Percentiles rank a stretch among this genome's conserved stretches.
phyloP scores from a whole-genome alignment of 2,797 vertebrate species.

The Siniperca scherzeri region DNA sequence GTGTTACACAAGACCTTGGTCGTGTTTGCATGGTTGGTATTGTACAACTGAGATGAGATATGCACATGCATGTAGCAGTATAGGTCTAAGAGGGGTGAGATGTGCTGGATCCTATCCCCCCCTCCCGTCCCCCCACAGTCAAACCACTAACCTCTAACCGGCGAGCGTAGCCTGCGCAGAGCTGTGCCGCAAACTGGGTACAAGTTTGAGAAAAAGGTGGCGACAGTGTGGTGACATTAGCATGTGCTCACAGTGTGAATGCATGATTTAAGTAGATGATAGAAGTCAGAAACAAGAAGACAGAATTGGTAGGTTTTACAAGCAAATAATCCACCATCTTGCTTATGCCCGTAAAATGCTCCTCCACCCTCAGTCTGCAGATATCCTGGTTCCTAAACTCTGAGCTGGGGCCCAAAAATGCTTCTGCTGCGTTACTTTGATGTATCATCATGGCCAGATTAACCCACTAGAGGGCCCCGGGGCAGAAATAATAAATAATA shows the following conservation, averaged over 20 bases:
- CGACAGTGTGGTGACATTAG: background rate
- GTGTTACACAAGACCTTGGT: slow-evolving; percentile 52
- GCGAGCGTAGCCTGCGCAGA: slow-evolving; percentile 14
- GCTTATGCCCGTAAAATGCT: slow-evolving; percentile 13
- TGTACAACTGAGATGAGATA: slow-evolving; percentile 73
- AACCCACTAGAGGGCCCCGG: too few relatives aligned
- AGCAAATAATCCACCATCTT: background rate
- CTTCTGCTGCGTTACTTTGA: background rate
- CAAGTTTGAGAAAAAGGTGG: background rate
- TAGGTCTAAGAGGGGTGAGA: slow-evolving; percentile 28
- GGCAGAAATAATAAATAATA: too few relatives aligned
- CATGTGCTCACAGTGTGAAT: slow-evolving; percentile 40
- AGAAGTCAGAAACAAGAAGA: slow-evolving; percentile 23
- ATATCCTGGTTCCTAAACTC: background rate
- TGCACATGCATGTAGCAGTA: slow-evolving; percentile 79
- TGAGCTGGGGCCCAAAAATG: background rate
- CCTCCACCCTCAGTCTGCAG: slow-evolving; percentile 13
- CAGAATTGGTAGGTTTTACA: slow-evolving; percentile 4
- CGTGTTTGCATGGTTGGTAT: slow-evolving; percentile 44
- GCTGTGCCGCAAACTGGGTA: slow-evolving; percentile 9
- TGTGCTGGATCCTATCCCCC: background rate
- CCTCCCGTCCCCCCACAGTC: background rate
- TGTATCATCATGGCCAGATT: too few relatives aligned
- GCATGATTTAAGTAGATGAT: background rate
- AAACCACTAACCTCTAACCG: slow-evolving; percentile 22